These are phyloP conservation scores for Magallana gigas DNA, from an alignment of 1,140 invertebrate genomes.

Conservation along the genomic window DNA sequence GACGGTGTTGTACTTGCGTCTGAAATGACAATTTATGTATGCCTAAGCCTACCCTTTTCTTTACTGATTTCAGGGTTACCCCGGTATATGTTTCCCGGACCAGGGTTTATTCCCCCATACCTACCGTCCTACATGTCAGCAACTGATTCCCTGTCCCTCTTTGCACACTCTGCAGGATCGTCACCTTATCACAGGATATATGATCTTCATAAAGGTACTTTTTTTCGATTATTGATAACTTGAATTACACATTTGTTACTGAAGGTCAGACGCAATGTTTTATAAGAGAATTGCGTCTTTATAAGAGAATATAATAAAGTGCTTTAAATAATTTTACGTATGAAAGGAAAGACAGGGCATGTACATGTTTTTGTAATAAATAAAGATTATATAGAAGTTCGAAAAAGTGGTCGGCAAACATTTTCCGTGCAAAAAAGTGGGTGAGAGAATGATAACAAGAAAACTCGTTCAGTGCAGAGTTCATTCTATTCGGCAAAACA, in stretches of 20 bases:
- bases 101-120: conserved; percentile 48
- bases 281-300: too few relatives aligned
- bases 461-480: not conserved
- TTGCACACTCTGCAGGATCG: conserved; percentile 47
- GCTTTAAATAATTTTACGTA: too few relatives aligned
- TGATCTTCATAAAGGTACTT: conserved; percentile 56
- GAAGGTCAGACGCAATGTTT: too few relatives aligned
- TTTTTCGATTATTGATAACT: too few relatives aligned
- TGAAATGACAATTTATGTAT: not conserved
- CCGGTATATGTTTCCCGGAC: conserved; percentile 49
- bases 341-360: too few relatives aligned
- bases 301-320: too few relatives aligned
- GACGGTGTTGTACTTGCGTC: too few relatives aligned
- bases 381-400: not conserved
- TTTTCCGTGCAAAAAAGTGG: not conserved
- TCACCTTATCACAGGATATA: conserved; percentile 56
- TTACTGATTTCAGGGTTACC: conserved; percentile 42
- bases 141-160: conserved; percentile 55
- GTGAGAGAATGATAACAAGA: not conserved
- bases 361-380: not conserved
- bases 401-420: not conserved
- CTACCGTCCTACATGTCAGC: conserved; percentile 49
- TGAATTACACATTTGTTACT: too few relatives aligned
- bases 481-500: conserved; percentile 1
- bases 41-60: not conserved